Conservation (phyloP, 2,113 vertebrate genomes). For the Perca fluviatilis region DNA sequence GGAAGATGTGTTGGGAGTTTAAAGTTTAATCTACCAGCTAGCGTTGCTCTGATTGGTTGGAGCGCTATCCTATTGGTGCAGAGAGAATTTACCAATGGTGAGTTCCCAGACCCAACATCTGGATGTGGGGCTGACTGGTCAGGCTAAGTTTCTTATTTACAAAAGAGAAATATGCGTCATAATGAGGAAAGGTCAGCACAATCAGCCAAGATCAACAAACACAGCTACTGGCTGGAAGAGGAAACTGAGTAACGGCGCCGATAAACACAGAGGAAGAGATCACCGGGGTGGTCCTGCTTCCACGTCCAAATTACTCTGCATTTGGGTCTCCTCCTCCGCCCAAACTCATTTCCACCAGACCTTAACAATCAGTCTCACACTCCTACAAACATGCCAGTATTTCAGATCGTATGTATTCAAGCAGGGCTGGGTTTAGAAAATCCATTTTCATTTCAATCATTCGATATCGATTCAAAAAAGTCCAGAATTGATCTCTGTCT, state of each 20-base stretch:
- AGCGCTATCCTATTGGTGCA: no score
- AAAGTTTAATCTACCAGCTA: no score
- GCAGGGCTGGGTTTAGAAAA: no score
- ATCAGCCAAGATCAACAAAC: conserved; percentile 7
- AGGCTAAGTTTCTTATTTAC: not conserved
- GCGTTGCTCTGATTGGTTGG: no score
- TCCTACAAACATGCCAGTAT: conserved; percentile 14
- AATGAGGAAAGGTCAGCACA: not conserved
- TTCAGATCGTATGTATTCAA: not conserved
- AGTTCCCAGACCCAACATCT: no score
- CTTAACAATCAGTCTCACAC: conserved; percentile 31
- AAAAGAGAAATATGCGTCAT: not conserved
- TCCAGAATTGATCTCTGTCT: no score
- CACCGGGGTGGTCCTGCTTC: conserved; percentile 3
- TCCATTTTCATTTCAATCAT: no score
- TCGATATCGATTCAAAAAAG: no score
- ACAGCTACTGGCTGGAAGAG: not conserved
- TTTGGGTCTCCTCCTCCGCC: not conserved
- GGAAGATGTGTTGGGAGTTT: no score
- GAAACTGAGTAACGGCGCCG: not conserved
- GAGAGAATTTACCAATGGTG: no score
- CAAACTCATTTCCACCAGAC: conserved; percentile 4
- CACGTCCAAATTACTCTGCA: not conserved
- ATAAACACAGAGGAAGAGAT: not conserved
- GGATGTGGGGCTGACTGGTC: no score